phyloP scores from a whole-genome alignment of 53 echinoderm and acorn worm genomes.

The Luidia sarsii region DNA sequence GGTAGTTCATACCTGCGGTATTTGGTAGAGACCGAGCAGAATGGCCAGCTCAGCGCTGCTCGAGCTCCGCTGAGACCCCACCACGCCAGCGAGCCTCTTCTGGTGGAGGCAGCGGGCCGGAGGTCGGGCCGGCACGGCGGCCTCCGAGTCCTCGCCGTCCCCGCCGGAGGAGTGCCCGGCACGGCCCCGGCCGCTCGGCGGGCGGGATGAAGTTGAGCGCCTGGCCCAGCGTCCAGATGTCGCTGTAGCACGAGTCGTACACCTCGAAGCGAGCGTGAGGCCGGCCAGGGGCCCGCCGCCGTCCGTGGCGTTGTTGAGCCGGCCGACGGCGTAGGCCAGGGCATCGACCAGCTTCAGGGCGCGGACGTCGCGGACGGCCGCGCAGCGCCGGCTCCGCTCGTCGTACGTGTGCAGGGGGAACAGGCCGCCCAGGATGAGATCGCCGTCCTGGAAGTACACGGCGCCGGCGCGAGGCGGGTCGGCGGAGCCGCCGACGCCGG shows the following conservation, averaged over 20 bases:
- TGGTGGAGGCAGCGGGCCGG: not conserved
- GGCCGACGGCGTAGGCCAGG: conserved; percentile 74
- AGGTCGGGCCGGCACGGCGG: not conserved
- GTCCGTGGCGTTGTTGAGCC: conserved; percentile 60
- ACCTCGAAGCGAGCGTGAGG: conserved; percentile 77
- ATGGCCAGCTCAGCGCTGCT: conserved; percentile 82
- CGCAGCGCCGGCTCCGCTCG: conserved; percentile 36
- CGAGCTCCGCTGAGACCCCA: conserved; percentile 82
- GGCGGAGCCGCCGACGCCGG: not conserved
- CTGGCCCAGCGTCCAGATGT: conserved; percentile 68
- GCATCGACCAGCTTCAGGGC: conserved; percentile 80
- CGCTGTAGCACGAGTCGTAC: conserved; percentile 85
- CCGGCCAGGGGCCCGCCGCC: conserved; percentile 60
- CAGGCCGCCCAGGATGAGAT: conserved; percentile 78
- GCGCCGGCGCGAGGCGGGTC: conserved; percentile 16
- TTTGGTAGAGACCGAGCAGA: conserved; percentile 69
- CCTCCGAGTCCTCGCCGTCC: not conserved
- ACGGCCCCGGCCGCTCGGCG: conserved; percentile 36
- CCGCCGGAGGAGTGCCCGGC: not conserved
- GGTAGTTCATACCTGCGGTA: conserved; percentile 74
- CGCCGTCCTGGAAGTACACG: conserved; percentile 75
- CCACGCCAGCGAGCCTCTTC: conserved; percentile 66
- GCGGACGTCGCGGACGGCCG: conserved; percentile 57
- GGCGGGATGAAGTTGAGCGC: conserved; percentile 72
- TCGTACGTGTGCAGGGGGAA: conserved; percentile 81